Evolutionary conservation across 1,140 invertebrate species (phyloP).

Genomic region (Euschistus heros): DNA sequence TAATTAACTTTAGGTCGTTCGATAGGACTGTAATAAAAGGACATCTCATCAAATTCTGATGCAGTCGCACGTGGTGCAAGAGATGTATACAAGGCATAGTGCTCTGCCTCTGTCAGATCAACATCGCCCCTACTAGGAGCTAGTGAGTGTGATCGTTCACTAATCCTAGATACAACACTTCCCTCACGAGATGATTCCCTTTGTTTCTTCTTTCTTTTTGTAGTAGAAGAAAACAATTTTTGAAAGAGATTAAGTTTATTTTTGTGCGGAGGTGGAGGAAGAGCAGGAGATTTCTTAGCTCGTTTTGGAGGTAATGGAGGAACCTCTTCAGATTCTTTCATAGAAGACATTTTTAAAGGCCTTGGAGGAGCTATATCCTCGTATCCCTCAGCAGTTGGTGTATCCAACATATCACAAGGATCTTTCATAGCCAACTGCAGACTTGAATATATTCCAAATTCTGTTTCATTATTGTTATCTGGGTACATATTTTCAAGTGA

Average conservation of each 20-base stretch:
- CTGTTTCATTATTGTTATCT: constrained; percentile 15
- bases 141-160: constrained; percentile 15
- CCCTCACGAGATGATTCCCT: constrained; percentile 21
- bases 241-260: constrained; percentile 53
- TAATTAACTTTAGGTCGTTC: constrained; percentile 42
- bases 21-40: constrained; percentile 72
- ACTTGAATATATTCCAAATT: constrained; percentile 52
- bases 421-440: constrained; percentile 78
- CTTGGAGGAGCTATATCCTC: constrained; percentile 41
- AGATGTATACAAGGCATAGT: constrained; percentile 72
- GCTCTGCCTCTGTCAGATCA: constrained; percentile 64
- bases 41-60: constrained; percentile 77
- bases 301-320: constrained; percentile 70
- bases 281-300: constrained; percentile 47
- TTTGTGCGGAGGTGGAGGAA: constrained; percentile 37
- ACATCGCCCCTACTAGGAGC: neutral
- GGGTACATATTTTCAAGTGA: constrained; percentile 28
- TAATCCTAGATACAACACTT: constrained; percentile 25
- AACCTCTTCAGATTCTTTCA: constrained; percentile 39
- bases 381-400: constrained; percentile 38
- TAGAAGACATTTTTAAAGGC: constrained; percentile 32
- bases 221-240: constrained; percentile 44
- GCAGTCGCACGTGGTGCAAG: constrained; percentile 70
- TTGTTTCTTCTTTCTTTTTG: constrained; percentile 29
- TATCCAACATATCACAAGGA: constrained; percentile 49